Conservation (phyloP, 2,113 vertebrate species). For the Pteronura brasiliensis region DNA sequence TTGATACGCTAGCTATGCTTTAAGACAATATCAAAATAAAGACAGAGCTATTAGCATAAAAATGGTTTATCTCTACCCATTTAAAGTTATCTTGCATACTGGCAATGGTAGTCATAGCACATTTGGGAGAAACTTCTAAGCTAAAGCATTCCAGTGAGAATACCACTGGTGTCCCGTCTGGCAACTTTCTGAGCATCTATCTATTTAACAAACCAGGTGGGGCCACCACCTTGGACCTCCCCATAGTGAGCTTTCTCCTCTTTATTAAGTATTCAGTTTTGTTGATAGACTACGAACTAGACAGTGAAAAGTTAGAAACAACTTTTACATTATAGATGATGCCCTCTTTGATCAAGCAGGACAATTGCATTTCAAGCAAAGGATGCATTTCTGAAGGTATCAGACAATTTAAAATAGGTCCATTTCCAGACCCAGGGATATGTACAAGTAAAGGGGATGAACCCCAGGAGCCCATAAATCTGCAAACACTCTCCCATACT, state of each 20-base stretch:
- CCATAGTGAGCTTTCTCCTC: background rate
- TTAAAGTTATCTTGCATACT: background rate
- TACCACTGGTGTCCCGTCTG: background rate
- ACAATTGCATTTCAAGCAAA: background rate
- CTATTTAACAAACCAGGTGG: background rate
- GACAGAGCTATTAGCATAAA: background rate
- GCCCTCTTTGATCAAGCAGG: background rate
- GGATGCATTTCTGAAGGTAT: background rate
- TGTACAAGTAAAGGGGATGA: background rate
- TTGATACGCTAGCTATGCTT: background rate
- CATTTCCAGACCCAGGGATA: background rate
- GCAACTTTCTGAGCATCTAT: background rate
- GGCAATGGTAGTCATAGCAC: background rate
- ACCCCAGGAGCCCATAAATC: background rate
- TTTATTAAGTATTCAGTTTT: background rate
- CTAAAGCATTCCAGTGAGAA: background rate
- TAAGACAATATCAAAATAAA: conserved; percentile 44
- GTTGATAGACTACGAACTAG: background rate
- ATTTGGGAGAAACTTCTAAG: background rate
- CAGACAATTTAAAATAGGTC: background rate
- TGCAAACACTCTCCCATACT: background rate
- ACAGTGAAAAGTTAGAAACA: background rate
- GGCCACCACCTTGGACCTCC: background rate
- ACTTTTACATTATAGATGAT: background rate
- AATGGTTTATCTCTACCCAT: background rate